phyloP scores from a whole-genome alignment of 2,797 vertebrate species.

The Alectoris magna region DNA sequence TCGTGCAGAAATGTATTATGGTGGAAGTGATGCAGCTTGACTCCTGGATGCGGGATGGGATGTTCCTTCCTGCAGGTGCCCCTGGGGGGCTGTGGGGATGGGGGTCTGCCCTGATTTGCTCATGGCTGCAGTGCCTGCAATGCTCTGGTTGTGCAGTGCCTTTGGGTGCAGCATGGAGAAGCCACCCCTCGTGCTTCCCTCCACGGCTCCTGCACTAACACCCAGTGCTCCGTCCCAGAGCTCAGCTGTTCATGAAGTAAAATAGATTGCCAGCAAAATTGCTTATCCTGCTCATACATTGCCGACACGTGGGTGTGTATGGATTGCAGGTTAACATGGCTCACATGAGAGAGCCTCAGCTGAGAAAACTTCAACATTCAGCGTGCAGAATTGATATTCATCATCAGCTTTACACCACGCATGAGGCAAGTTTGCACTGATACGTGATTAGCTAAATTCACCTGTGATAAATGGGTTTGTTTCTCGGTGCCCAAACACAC shows the following conservation, averaged over 20 bases:
- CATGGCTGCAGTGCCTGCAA: accelerated
- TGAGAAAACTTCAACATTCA: neutral
- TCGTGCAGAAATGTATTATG: neutral
- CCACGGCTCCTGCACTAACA: neutral
- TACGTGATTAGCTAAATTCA: conserved; percentile 57
- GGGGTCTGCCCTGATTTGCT: neutral
- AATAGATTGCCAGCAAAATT: conserved; percentile 55
- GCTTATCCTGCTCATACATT: conserved; percentile 2
- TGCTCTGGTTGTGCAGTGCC: neutral
- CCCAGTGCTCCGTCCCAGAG: neutral
- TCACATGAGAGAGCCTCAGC: conserved; percentile 45
- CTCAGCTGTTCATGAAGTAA: conserved; percentile 4
- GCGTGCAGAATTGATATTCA: conserved; percentile 14
- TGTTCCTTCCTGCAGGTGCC: neutral
- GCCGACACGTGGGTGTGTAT: conserved; percentile 12
- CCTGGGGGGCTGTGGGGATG: neutral
- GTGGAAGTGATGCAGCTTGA: neutral
- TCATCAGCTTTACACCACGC: conserved; percentile 6
- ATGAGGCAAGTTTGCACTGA: conserved; percentile 18
- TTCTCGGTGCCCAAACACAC: neutral
- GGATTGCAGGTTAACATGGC: conserved; percentile 45
- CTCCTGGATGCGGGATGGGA: neutral
- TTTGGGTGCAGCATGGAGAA: neutral
- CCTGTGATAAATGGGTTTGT: conserved; percentile 55
- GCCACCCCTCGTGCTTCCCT: neutral